phyloP scores from a whole-genome alignment of 2,113 vertebrate species.

The Bagarius yarrelli region DNA sequence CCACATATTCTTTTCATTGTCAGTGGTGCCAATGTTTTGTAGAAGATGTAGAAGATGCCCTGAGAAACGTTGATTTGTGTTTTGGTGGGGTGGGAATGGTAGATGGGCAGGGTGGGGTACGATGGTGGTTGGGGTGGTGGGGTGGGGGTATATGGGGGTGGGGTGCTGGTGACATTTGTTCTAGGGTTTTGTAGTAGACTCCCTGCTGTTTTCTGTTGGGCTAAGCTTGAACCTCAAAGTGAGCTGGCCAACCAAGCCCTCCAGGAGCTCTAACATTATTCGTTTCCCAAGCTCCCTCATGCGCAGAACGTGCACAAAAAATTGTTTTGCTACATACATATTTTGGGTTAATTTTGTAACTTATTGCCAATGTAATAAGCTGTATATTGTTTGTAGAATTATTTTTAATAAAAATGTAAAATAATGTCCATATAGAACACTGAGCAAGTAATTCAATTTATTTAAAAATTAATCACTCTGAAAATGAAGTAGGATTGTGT shows the following conservation, averaged over 20 bases:
- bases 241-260: conserved; percentile 48
- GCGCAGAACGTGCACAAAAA: conserved; percentile 24
- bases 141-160: not conserved
- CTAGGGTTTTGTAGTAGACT: conserved; percentile 54
- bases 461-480: not conserved
- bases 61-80: conserved; percentile 32
- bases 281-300: conserved; percentile 33
- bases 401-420: not conserved
- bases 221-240: conserved; percentile 55
- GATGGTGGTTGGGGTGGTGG: conserved; percentile 19
- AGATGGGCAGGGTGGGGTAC: conserved; percentile 21
- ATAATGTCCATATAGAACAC: not conserved
- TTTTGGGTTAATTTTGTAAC: conserved; percentile 2
- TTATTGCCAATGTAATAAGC: not conserved
- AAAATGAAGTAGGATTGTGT: not conserved
- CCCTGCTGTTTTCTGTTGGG: conserved; percentile 55
- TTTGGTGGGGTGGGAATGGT: conserved; percentile 28
- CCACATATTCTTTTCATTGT: conserved; percentile 18
- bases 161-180: conserved; percentile 57
- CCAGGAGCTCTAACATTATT: conserved; percentile 40
- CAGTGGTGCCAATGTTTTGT: conserved; percentile 30
- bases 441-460: not conserved
- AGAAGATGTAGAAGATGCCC: conserved; percentile 37
- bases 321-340: conserved; percentile 3
- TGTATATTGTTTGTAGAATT: not conserved